Base-by-base conservation (phyloP, 2,888 invertebrate genomes). In the Cosmia pyralina region DNA sequence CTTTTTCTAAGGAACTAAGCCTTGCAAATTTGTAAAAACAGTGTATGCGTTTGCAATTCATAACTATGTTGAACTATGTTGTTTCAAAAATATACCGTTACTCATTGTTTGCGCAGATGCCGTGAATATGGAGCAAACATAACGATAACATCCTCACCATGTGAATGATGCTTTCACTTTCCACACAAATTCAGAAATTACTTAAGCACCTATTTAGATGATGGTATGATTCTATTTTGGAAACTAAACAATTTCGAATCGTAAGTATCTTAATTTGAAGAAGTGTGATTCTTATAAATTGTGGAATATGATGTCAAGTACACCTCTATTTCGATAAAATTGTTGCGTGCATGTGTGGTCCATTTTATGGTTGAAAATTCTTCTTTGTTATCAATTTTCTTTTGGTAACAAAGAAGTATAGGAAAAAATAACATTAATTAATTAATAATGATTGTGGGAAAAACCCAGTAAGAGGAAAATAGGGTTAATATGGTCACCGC, bases 51-150 rank as follows among this genome's bases (percentile, higher is more conserved):
- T 82, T 62, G 71, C 58, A 63, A 67, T 60, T 68, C 50, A 55
- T 44, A 52, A 60, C 41, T 69, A 74, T 55, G 74, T 79, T 62
- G 71, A 52, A 60, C 41, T 69, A 74, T 55, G 74, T 79, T 62
- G 71, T 52, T 70, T 76, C 59, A 65, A 75, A 85, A 76, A 85
- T 77, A 73, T 72, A 65, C 74, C 38, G 79, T 85, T 85, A 79
- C 52, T 83, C 79, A 86, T 85, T 85, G 79, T 85, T 86, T 77
- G 75, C 22, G 62, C 85, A 87, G 79, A 81, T 83, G 86, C 77
- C 77, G 74, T 75, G 81, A 76, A 84, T 82, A 69, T 76, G 69
- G 75, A 81, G 59, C 75, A 69, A n/a, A n/a, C 59, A 73, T 69
- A 77, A 65, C 78, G 72, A 69, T 62, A 75, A 19, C 10, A 48